A percentile compares a stretch with the other conserved stretches of the same genome.
These are phyloP conservation scores for Mythimna loreyi DNA, from an alignment of 2,888 invertebrate species.

Conservation along the genomic window DNA sequence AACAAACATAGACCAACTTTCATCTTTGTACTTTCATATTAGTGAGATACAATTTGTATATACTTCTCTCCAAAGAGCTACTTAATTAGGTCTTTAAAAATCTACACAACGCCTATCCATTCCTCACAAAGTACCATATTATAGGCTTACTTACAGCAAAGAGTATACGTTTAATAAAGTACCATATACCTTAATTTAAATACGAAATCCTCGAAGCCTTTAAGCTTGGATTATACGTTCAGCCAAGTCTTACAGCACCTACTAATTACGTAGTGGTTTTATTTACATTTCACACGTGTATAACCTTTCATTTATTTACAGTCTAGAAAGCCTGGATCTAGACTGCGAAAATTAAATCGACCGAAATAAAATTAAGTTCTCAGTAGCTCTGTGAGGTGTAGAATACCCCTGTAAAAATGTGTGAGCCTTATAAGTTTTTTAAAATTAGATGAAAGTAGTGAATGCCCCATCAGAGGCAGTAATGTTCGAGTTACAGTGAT, in stretches of 20 bases:
- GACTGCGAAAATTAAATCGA: conserved; percentile 12
- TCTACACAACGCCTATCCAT: conserved; percentile 11
- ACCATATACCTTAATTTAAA: conserved; percentile 40
- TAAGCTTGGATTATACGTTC: conserved; percentile 36
- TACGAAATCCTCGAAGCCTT: conserved; percentile 40
- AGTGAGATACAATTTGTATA: too few relatives aligned
- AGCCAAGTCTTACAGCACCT: conserved; percentile 33
- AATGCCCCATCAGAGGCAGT: too few relatives aligned
- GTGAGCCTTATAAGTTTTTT: too few relatives aligned
- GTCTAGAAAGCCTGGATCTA: not conserved
- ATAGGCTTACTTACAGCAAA: conserved; percentile 16
- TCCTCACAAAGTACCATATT: conserved; percentile 10
- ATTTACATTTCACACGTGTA: conserved; percentile 48
- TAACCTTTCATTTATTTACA: conserved; percentile 34
- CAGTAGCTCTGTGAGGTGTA: too few relatives aligned
- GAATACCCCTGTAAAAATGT: too few relatives aligned
- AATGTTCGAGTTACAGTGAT: too few relatives aligned
- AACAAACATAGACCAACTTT: not conserved
- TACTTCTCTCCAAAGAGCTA: not conserved
- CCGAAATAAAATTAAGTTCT: not conserved
- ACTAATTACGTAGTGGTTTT: conserved; percentile 41
- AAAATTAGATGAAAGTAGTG: too few relatives aligned
- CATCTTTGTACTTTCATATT: not conserved
- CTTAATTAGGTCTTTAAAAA: conserved; percentile 5
- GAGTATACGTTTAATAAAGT: conserved; percentile 31